phyloP scores from a whole-genome alignment of 92 coral and sea anemone genomes.

The Montipora capitata region DNA sequence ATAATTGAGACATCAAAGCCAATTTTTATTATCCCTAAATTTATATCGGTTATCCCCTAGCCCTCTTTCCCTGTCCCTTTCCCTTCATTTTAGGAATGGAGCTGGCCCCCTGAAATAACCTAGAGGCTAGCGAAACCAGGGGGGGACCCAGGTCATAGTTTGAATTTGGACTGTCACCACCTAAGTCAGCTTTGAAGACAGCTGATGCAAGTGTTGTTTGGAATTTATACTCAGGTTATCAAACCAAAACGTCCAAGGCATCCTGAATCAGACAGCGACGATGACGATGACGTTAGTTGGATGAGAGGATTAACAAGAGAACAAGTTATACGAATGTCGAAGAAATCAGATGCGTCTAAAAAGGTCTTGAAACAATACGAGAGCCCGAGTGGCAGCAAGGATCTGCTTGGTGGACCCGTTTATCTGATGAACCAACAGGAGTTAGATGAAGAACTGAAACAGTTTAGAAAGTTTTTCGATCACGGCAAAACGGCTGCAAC shows the following conservation, averaged over 20 bases:
- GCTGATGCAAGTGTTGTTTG: neutral
- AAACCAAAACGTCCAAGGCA: conserved; percentile 50
- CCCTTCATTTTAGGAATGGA: too few species aligned
- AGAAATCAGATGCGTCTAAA: conserved; percentile 91
- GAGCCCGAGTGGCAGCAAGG: conserved; percentile 81
- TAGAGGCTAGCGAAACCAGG: too few species aligned
- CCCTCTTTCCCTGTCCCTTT: too few species aligned
- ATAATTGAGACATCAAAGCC: too few species aligned
- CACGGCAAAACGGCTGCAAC: conserved; percentile 56
- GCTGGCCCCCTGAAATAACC: too few species aligned
- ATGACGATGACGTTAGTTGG: conserved; percentile 75
- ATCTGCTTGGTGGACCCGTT: conserved; percentile 73
- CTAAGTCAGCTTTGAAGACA: too few species aligned
- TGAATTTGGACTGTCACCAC: too few species aligned
- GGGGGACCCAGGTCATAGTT: too few species aligned
- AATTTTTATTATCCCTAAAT: too few species aligned
- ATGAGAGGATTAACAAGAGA: conserved; percentile 86
- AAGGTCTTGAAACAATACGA: conserved; percentile 73
- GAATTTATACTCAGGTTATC: conserved; percentile 27
- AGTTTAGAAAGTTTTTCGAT: conserved; percentile 84
- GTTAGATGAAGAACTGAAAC: conserved; percentile 82
- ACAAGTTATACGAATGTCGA: conserved; percentile 93
- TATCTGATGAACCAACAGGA: conserved; percentile 82
- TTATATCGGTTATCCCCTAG: too few species aligned
- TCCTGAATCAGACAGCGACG: conserved; percentile 60